Evolutionary conservation across 2,888 invertebrate genomes (phyloP).

Genomic region (Ceriagrion tenellum): DNA sequence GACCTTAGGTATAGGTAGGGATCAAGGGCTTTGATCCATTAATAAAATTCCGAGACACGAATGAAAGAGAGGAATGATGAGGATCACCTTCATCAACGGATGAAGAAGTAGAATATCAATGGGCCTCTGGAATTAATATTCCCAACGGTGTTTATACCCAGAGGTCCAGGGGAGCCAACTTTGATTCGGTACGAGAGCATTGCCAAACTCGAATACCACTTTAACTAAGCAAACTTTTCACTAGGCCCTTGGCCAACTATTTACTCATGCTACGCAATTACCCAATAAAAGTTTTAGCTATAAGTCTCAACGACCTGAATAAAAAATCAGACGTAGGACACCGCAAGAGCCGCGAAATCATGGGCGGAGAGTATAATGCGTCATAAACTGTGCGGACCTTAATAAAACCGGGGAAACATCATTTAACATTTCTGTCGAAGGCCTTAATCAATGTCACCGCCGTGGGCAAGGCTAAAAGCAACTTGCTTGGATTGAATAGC

Average conservation of each 20-base stretch:
- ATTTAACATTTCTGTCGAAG: no score
- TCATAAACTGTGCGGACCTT: no score
- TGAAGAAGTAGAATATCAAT: background rate
- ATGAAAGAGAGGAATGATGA: background rate
- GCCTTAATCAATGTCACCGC: no score
- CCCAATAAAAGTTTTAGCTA: background rate
- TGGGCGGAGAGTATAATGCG: no score
- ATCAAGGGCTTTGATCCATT: background rate
- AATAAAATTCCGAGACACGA: background rate
- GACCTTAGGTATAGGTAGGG: background rate
- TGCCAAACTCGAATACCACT: background rate
- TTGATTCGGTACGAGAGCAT: background rate
- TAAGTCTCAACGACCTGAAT: background rate
- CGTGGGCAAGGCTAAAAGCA: no score
- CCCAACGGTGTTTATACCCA: background rate
- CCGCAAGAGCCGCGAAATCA: no score
- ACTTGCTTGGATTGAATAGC: no score
- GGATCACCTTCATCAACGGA: background rate
- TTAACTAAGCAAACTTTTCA: background rate
- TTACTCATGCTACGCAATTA: background rate
- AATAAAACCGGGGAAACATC: no score
- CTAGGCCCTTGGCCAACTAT: background rate
- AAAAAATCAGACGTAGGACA: background rate
- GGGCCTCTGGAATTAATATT: background rate
- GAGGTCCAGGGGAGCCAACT: background rate